Evolutionary conservation across 2,888 invertebrate species (phyloP), one percentile per base, ranked within the genome.

Genomic region (Tillus elongatus): DNA sequence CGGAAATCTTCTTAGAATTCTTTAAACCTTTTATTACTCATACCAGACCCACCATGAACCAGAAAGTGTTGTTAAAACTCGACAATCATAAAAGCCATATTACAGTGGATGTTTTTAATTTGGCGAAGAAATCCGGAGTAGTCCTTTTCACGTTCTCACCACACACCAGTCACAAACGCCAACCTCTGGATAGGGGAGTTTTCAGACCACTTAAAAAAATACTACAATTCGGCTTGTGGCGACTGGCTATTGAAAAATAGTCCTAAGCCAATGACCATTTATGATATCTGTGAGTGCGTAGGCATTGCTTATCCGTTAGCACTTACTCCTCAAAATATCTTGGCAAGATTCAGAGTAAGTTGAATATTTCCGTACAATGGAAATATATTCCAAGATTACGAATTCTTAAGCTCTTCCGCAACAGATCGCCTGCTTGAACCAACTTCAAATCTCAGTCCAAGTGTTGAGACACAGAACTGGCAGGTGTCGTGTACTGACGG

Each of bases 1-100:
- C 8, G 4, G 9, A 12, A 13, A 36, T 11, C 32, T 50, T 50
- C 31, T 34, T 42, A 2, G 35, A 13, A 4, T 46, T 44, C 43
- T 37, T 49, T 16, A 24, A 46, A 31, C 44, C 43, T 24, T 47
- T 50, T 34, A 44, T 45, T 26, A 36, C 35, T 33, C 40, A 45
- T 33, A 36, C 47, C 33, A 14, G 16, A 8, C 8, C 15, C 10
- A 13, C 46, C n/a, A 12, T 10, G 24, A 8, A 37, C 14, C 13
- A 34, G 14, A 13, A 35, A 12, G 13, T 28, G 11, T 14, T 37
- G 10, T 12, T 37, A 15, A 27, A 34, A 10, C 27, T 37, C 27
- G 37, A 37, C 8, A 37, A 26, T 11, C 37, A 37, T 35, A 30
- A 39, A 13, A 30, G 15, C 6, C 24, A 39, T 30, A 10, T 39